Percentiles rank a stretch among this genome's conserved stretches.
Evolutionary conservation across 1,140 invertebrate species (phyloP).

Genomic region (Mycetomoellerius zeteki): DNA sequence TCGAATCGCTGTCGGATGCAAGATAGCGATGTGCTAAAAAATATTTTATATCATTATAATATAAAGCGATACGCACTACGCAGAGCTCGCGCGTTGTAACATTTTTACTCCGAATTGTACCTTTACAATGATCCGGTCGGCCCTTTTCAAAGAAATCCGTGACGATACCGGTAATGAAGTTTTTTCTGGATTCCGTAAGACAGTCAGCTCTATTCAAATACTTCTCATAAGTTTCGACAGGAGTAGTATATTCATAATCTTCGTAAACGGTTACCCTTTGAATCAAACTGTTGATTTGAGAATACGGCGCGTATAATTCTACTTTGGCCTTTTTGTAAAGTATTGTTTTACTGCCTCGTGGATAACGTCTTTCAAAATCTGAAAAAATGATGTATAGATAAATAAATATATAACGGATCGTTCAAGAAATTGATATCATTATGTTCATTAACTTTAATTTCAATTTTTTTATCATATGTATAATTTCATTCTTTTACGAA

Average conservation of each 20-base stretch:
- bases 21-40: constrained; percentile 89
- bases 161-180: constrained; percentile 88
- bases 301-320: constrained; percentile 93
- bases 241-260: constrained; percentile 90
- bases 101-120: constrained; percentile 81
- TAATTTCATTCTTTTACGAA: too few relatives aligned
- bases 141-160: constrained; percentile 91
- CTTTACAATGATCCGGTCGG: constrained; percentile 90
- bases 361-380: constrained; percentile 93
- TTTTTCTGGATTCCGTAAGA: constrained; percentile 88
- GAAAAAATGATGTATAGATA: constrained; percentile 45
- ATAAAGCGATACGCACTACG: background rate
- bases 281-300: constrained; percentile 90
- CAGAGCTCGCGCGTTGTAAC: background rate
- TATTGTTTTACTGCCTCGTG: constrained; percentile 90
- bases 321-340: constrained; percentile 92
- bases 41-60: constrained; percentile 2
- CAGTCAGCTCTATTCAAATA: constrained; percentile 91
- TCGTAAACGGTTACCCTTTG: constrained; percentile 90
- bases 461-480: too few relatives aligned
- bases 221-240: constrained; percentile 89
- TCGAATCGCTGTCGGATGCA: constrained; percentile 83
- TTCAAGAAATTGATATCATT: too few relatives aligned
- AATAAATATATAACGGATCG: too few relatives aligned
- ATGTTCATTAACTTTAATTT: too few relatives aligned